Conservation (phyloP, 2,888 invertebrate genomes). For the Stramonita haemastoma region DNA sequence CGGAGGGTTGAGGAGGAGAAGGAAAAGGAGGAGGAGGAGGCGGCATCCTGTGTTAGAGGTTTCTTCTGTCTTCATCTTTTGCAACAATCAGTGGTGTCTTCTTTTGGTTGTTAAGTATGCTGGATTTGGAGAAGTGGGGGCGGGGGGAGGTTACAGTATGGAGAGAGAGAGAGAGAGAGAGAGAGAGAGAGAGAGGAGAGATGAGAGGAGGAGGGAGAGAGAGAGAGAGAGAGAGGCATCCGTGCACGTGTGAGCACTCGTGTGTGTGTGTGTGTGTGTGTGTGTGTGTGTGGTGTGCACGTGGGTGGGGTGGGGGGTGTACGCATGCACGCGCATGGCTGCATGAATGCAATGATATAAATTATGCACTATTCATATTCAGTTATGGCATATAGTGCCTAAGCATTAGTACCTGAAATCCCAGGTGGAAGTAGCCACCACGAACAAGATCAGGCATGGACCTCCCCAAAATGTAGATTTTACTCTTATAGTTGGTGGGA, state of each 20-base stretch:
- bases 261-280: conserved; percentile 14
- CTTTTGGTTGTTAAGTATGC: no score
- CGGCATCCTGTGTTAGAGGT: not conserved
- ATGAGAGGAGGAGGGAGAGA: not conserved
- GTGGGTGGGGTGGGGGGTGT: not conserved
- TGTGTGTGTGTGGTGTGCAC: conserved; percentile 9
- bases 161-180: not conserved
- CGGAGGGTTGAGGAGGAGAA: not conserved
- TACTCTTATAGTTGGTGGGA: no score
- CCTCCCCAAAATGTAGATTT: no score
- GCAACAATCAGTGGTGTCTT: no score
- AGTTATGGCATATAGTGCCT: no score
- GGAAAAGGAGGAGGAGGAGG: not conserved
- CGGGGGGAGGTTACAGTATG: not conserved
- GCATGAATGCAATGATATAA: no score
- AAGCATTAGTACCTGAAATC: no score
- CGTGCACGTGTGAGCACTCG: not conserved
- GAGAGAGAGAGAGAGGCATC: not conserved
- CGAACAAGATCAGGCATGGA: no score
- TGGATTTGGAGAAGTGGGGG: not conserved
- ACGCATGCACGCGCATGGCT: not conserved
- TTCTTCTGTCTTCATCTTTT: no score
- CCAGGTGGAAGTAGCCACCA: no score
- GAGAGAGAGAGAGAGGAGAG: not conserved
- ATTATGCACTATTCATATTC: no score